Percentiles rank a stretch among this genome's conserved stretches.
Conservation (phyloP, 2,797 vertebrate genomes). For the Spheniscus humboldti region DNA sequence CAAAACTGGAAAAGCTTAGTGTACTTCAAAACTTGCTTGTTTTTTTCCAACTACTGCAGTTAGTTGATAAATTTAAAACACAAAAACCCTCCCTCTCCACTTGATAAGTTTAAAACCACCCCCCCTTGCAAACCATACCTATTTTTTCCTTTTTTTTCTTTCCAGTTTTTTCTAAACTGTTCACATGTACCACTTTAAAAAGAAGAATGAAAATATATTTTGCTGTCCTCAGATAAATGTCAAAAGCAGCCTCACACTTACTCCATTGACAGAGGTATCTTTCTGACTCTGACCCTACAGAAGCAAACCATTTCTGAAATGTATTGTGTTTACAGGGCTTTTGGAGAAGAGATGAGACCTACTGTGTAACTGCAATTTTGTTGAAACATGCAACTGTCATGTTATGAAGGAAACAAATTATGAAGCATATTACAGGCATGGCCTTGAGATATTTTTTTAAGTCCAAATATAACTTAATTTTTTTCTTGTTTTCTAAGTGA, state of each 20-base stretch:
- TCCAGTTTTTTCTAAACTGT: neutral
- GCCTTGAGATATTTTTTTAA: neutral
- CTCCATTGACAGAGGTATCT: constrained; percentile 22
- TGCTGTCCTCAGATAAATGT: constrained; percentile 3
- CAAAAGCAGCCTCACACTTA: neutral
- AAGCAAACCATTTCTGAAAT: constrained; percentile 33
- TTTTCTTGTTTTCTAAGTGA: neutral
- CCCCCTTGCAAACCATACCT: neutral
- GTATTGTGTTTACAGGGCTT: constrained; percentile 5
- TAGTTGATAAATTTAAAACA: neutral
- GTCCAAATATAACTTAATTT: neutral
- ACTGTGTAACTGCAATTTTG: neutral
- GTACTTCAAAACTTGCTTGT: neutral
- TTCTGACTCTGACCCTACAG: constrained; percentile 25
- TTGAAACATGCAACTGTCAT: neutral
- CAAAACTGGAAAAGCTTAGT: neutral
- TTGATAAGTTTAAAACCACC: neutral
- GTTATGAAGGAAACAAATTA: constrained; percentile 4
- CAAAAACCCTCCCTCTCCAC: neutral
- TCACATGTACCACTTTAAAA: neutral
- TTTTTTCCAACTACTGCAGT: neutral
- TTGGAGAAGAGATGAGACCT: neutral
- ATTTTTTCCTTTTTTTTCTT: neutral
- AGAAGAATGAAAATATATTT: neutral
- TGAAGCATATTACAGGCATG: neutral